Evolutionary conservation across 2,113 vertebrate genomes (phyloP), one percentile per base, ranked within the genome.

Genomic region (Uria lomvia): DNA sequence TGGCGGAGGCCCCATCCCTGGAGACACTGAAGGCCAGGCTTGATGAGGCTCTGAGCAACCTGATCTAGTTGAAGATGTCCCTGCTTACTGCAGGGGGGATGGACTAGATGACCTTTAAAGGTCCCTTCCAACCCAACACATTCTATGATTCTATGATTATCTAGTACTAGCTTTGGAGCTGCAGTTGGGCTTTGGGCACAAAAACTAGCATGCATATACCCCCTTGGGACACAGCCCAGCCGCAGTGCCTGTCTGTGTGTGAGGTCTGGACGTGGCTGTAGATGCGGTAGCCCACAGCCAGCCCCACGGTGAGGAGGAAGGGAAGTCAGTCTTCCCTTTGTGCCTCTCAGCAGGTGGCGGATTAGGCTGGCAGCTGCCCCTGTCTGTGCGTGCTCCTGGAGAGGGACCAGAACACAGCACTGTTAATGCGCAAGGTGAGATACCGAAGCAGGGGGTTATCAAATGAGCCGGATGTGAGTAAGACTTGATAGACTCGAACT

Each of bases 371-470:
- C 30, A 63, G 42, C 27, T 67, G 45, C 12, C 42, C 32, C 17
- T 3, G 1, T 2, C 0, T 2, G 22, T 9, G n/a, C 13, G 5
- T 8, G 17, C 32, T 47, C 32, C 50, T 55, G 74, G 38, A 55
- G 60, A 75, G n/a, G 45, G 8, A 29, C 32, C 22, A 72, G 66
- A 59, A 30, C 58, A 20, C 45, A 67, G 50, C 81, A 19, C 12
- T 59, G 47, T 12, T 38, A 32, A 21, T 15, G 8, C 1, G 2
- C 27, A 24, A 49, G 58, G 18, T 50, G 27, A 52, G 43, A 19
- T 40, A 40, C 1, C 0, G 1, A 67, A 80, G 6, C 40, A 43
- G 38, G 17, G 5, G 17, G 19, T 53, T 78, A 29, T 5, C 59
- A 50, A 53, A 45, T 17, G 30, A 42, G 30, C n/a, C n/a, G 56